phyloP scores from a whole-genome alignment of 2,888 invertebrate genomes.

The Drosophila lacicola region DNA sequence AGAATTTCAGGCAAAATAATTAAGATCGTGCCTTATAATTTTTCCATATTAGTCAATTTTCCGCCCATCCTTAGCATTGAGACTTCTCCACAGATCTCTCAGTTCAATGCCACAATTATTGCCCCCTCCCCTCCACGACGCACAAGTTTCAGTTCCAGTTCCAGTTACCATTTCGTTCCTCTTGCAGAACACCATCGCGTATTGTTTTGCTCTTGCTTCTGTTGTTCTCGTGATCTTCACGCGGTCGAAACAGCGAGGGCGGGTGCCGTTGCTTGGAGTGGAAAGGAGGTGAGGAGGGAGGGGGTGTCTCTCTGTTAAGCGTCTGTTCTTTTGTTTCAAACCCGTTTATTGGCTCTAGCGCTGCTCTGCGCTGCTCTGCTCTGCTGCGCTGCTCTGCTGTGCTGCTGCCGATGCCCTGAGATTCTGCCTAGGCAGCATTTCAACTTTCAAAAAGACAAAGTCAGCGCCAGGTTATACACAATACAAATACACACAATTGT shows the following conservation, averaged over 20 bases:
- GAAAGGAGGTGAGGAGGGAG: neutral
- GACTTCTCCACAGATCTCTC: constrained; percentile 11
- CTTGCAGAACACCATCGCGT: constrained; percentile 29
- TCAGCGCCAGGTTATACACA: constrained; percentile 66
- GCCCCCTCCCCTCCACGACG: neutral
- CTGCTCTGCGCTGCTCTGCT: constrained; percentile 31
- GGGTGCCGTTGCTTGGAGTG: constrained; percentile 17
- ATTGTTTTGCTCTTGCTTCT: constrained; percentile 27
- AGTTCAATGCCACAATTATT: constrained; percentile 46
- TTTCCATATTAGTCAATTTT: neutral
- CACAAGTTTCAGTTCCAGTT: constrained; percentile 56
- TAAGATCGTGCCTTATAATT: constrained; percentile 4
- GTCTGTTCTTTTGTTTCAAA: constrained; percentile 78
- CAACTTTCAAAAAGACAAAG: constrained; percentile 72
- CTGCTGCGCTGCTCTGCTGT: constrained; percentile 2
- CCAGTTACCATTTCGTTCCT: constrained; percentile 61
- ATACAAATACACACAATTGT: constrained; percentile 17
- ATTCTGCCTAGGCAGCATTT: constrained; percentile 58
- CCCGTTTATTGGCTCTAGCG: constrained; percentile 69
- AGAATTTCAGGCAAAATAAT: constrained; percentile 5
- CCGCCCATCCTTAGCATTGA: constrained; percentile 26
- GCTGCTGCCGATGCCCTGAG: constrained; percentile 40
- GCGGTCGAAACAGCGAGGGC: constrained; percentile 39
- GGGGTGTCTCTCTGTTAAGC: constrained; percentile 37
- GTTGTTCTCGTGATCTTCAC: constrained; percentile 63